phyloP scores from a whole-genome alignment of 1,140 invertebrate genomes.

The Heliconius nattereri region DNA sequence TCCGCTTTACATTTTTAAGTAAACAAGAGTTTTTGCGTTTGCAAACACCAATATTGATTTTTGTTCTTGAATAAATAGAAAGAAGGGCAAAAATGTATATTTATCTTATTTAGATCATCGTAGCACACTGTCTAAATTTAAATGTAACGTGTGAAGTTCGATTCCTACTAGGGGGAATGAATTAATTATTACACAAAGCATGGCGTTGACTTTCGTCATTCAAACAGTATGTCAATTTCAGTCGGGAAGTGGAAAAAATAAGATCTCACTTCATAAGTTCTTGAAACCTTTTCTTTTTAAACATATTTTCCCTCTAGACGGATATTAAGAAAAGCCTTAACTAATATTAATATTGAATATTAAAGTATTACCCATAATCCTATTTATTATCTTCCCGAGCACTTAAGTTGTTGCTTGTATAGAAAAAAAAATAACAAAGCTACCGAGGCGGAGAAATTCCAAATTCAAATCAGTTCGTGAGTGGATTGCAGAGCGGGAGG shows the following conservation, averaged over 20 bases:
- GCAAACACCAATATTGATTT: constrained; percentile 31
- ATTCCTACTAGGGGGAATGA: too few relatives aligned
- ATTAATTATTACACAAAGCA: too few relatives aligned
- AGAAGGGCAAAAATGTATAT: neutral
- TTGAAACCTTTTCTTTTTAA: neutral
- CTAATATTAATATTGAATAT: neutral
- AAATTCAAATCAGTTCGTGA: constrained; percentile 77
- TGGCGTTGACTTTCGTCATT: too few relatives aligned
- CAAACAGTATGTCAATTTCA: too few relatives aligned
- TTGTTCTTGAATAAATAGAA: constrained; percentile 18
- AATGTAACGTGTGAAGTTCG: too few relatives aligned
- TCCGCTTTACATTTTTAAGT: constrained; percentile 63
- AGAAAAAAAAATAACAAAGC: constrained; percentile 26
- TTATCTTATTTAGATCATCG: too few relatives aligned
- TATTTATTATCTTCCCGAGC: neutral
- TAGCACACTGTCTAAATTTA: too few relatives aligned
- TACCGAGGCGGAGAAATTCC: constrained; percentile 61
- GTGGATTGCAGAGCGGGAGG: constrained; percentile 61
- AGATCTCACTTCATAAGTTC: too few relatives aligned
- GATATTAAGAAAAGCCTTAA: neutral
- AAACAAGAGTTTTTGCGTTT: constrained; percentile 47
- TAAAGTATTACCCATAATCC: neutral
- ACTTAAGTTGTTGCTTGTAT: neutral
- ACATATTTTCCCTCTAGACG: neutral
- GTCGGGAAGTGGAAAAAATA: too few relatives aligned